phyloP scores from a whole-genome alignment of 1,140 invertebrate genomes.

The Drosophila guanche region DNA sequence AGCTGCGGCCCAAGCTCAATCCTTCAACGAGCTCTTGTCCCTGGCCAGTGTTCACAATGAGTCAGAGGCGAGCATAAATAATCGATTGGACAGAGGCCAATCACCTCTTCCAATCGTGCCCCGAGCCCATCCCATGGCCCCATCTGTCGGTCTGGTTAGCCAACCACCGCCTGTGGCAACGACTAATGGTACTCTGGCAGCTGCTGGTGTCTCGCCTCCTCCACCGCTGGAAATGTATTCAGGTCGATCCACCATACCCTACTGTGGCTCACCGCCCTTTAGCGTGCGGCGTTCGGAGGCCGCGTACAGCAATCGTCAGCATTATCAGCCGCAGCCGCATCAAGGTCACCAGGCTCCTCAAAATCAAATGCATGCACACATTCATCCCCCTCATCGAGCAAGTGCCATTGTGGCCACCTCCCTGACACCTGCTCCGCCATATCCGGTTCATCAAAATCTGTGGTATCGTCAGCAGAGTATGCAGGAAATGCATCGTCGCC shows the following conservation, averaged over 20 bases:
- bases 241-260: slow-evolving; percentile 62
- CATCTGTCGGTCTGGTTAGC: not conserved
- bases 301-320: slow-evolving; percentile 72
- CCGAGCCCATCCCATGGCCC: too few species aligned
- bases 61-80: slow-evolving; percentile 28
- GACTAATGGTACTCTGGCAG: slow-evolving; percentile 50
- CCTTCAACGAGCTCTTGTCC: slow-evolving; percentile 58
- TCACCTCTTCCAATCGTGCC: slow-evolving; percentile 25
- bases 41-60: slow-evolving; percentile 41
- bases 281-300: slow-evolving; percentile 63
- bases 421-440: slow-evolving; percentile 85
- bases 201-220: slow-evolving; percentile 57
- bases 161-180: slow-evolving; percentile 48
- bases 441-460: slow-evolving; percentile 89
- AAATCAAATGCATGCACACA: slow-evolving; percentile 75
- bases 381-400: slow-evolving; percentile 69
- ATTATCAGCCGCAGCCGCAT: slow-evolving; percentile 74
- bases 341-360: slow-evolving; percentile 76
- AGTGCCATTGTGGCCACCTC: slow-evolving; percentile 68
- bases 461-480: slow-evolving; percentile 90
- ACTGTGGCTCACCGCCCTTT: slow-evolving; percentile 67
- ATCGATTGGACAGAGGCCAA: slow-evolving; percentile 10
- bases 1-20: slow-evolving; percentile 68
- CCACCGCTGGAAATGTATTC: slow-evolving; percentile 74
- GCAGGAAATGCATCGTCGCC: slow-evolving; percentile 84